Evolutionary conservation across 2,888 invertebrate genomes (phyloP).

Genomic region (Hedya salicella): DNA sequence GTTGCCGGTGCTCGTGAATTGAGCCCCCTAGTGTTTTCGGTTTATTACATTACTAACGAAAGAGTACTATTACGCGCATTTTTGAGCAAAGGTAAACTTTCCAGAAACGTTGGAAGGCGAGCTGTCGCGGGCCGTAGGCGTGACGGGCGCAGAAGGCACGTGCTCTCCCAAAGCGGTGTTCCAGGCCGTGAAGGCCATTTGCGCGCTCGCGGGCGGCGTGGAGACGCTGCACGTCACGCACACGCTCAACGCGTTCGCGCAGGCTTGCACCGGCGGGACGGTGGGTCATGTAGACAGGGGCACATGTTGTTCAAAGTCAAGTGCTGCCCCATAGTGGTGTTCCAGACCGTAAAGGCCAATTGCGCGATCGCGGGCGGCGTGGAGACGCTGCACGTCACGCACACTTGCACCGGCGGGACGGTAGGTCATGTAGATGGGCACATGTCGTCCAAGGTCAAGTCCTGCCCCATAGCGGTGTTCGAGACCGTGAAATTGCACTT

Average conservation of each 20-base stretch:
- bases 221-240: slow-evolving; percentile 95
- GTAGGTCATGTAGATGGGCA: slow-evolving; percentile 58
- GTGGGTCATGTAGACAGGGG: slow-evolving; percentile 58
- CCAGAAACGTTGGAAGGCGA: slow-evolving; percentile 93
- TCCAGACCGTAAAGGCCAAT: slow-evolving; percentile 96
- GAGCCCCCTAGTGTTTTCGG: no score
- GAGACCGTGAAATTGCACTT: slow-evolving; percentile 96
- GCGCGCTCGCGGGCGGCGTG: slow-evolving; percentile 93
- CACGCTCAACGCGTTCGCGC: slow-evolving; percentile 87
- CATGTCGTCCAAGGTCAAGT: no score
- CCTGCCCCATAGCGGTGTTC: slow-evolving; percentile 86
- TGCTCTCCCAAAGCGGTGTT: slow-evolving; percentile 87
- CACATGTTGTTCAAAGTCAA: no score
- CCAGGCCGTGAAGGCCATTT: slow-evolving; percentile 97
- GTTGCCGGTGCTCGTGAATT: no score
- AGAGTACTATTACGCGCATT: no score
- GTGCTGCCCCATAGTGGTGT: slow-evolving; percentile 85
- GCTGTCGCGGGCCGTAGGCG: slow-evolving; percentile 89
- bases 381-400: slow-evolving; percentile 94
- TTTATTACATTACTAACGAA: no score
- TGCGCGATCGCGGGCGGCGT: slow-evolving; percentile 95
- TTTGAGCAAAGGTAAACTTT: background rate
- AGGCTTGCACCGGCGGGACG: slow-evolving; percentile 83
- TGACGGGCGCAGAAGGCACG: slow-evolving; percentile 83
- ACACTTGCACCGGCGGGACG: slow-evolving; percentile 85